Evolutionary conservation across 2,113 vertebrate species (phyloP).

Genomic region (Poicephalus gulielmi): DNA sequence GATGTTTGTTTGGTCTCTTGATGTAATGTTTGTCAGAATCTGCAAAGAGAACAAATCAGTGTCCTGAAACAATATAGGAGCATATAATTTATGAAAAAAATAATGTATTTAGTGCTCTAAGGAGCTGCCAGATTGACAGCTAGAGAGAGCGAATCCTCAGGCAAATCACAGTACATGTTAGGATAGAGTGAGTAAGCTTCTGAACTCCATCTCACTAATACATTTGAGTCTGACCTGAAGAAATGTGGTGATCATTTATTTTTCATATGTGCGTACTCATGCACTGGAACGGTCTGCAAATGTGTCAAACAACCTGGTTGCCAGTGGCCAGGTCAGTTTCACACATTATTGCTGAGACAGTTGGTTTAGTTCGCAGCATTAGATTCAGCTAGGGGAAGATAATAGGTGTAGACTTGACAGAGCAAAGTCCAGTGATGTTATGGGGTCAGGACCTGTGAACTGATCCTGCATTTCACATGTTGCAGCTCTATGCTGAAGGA

Average conservation of each 20-base stretch:
- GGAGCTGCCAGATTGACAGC: neutral
- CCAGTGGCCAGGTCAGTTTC: neutral
- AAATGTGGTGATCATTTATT: neutral
- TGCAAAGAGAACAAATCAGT: neutral
- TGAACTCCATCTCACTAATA: neutral
- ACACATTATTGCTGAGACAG: neutral
- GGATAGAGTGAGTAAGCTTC: neutral
- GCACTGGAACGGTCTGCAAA: accelerated
- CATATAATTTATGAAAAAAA: neutral
- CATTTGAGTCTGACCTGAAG: neutral
- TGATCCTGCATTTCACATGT: neutral
- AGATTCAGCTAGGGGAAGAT: neutral
- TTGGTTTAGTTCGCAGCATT: accelerated
- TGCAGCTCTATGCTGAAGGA: neutral
- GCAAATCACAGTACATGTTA: neutral
- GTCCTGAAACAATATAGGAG: neutral
- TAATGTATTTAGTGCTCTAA: neutral
- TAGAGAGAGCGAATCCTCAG: neutral
- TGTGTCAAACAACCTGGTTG: neutral
- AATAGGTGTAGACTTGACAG: neutral
- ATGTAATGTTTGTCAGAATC: constrained; percentile 33
- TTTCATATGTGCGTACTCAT: accelerated
- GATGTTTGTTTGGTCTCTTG: neutral
- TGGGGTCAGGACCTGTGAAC: neutral
- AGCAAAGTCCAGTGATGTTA: neutral